Evolutionary conservation across 2,113 vertebrate species (phyloP), one percentile per base, ranked within the genome.

Genomic region (Sminthopsis crassicaudata): DNA sequence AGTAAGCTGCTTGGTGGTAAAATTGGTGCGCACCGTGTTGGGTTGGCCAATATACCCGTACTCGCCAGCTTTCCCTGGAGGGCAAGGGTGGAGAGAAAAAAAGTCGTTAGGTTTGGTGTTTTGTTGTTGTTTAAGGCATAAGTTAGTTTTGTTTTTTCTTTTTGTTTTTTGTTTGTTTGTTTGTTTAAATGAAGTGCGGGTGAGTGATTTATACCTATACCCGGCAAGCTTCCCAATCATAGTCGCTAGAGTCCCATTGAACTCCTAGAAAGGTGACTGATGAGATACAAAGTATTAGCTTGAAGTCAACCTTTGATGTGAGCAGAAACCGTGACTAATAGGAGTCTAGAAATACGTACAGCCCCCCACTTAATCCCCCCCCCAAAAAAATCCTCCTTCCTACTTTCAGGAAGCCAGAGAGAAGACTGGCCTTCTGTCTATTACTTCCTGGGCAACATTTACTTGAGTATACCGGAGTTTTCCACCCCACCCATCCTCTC

Each of bases 1-100:
- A 0, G 99, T 99, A 94, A 99, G 99, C 98, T 99, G 99, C 97
- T 99, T 99, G 92, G 99, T 99, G 97, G 99, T 99, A 97, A 99
- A 99, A 98, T 99, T 99, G 96, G 99, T 99, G 93, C 99, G 99
- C 91, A 99, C 99, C 0, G 99, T 99, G 96, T 99, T 99, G 96
- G 99, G 99, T 60, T 99, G 99, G 36, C 99, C 99, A 46, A 99
- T 99, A 95, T 99, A 99, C n/a, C 99, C 99, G 16, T 99, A 99
- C 92, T 99, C 99, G 3, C 99, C 99, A 84, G 98, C 99, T 97
- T 99, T 99, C 52, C 99, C 99, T 99, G 98, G 27, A 93, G 92
- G 36, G 52, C 95, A 88, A 36, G 48, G 22, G 16, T 94, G 8
- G 76, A 94, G 51, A 95, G 50, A 97, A 94, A 92, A 88, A 27